Evolutionary conservation across 2,797 vertebrate genomes (phyloP), one percentile per base, ranked within the genome.

Genomic region (Chiroxiphia lanceolata): DNA sequence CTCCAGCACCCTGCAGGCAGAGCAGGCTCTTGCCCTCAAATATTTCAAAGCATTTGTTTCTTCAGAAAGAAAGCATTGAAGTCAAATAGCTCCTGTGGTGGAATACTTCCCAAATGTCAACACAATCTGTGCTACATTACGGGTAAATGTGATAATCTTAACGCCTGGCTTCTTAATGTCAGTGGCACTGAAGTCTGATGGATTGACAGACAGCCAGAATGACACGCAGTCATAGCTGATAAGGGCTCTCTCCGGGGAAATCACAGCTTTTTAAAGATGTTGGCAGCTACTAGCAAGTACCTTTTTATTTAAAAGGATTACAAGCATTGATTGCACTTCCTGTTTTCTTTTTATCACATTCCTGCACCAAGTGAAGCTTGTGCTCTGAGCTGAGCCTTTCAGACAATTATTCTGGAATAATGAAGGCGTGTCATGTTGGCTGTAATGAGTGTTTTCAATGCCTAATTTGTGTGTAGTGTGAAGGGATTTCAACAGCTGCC

Each of bases 51-150:
- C 38, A 1, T n/a, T 87, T 81, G 53, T 65, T 83, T 40, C 79
- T 86, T 90, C 89, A 87, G 90, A 91, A 93, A 95, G 92, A 90
- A 93, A 97, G 95, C 89, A 95, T 17, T 47, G 97, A 96, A 98
- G 97, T 96, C 81, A 90, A 97, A 97, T 95, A 95, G 96, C 96
- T 98, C 97, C 97, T 95, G 95, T 96, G 97, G 97, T 93, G 88
- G 96, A 96, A 94, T 94, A 95, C 96, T 97, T 97, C 96, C 97
- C 97, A 98, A 98, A 98, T 97, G 98, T 97, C 98, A 98, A 97
- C 94, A 97, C 97, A 97, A 97, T 97, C 97, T 97, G 96, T 88
- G 97, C 96, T 95, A 97, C 98, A 96, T 97, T 96, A 97, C 65
- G 31, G 95, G 95, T 97, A 97, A 97, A 97, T 87, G 97, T 74